Base-by-base conservation (phyloP, 2,797 vertebrate species). In the Rhinichthys osculus region DNA sequence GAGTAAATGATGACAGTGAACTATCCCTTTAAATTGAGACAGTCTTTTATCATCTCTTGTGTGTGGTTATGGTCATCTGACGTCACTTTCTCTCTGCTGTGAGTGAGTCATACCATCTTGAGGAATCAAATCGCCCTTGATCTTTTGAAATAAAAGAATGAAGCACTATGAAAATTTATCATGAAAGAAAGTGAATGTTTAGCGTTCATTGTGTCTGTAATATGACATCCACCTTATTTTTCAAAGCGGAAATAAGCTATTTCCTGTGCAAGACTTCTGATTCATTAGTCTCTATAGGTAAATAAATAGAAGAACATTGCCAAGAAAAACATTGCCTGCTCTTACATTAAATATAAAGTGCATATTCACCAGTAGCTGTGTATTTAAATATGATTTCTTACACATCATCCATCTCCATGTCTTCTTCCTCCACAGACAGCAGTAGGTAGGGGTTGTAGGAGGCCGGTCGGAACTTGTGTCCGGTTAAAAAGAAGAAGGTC, bases 391-490 rank as follows among this genome's bases (percentile, higher is more conserved):
- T 54, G 23, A 54, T 40, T 27, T 54, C 96, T 96, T 95, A 97
- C 96, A 97, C 96, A 74, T 96, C 94, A 33, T 97, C 96, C 95
- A 96, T 95, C 88, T 97, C 96, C 90, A 96, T 87, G 89, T 96
- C 96, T 40, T 97, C 96, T 23, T 97, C 96, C 0, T 97, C 96
- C 86, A 96, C 95, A 85, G 96, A 96, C 27, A 97, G 95, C 42
- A 96, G 96, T 5, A 97, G 91, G 81, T 97, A 97, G 14, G 96
- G 96, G 89, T 97, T 97, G 87, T 96, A 96, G 23, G 96, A 96
- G 1, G 96, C 96, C 0, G 96, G 96, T 17, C 95, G 94, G 92
- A 97, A 97, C 83, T 97, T 97, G 91, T 96, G 97, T 6, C 96
- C 96, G 0, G 96, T 97, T 13, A 97, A 93, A 57, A 97, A 94